These are phyloP conservation scores for Burhinus oedicnemus DNA, from an alignment of 2,113 vertebrate genomes.

Conservation along the genomic window DNA sequence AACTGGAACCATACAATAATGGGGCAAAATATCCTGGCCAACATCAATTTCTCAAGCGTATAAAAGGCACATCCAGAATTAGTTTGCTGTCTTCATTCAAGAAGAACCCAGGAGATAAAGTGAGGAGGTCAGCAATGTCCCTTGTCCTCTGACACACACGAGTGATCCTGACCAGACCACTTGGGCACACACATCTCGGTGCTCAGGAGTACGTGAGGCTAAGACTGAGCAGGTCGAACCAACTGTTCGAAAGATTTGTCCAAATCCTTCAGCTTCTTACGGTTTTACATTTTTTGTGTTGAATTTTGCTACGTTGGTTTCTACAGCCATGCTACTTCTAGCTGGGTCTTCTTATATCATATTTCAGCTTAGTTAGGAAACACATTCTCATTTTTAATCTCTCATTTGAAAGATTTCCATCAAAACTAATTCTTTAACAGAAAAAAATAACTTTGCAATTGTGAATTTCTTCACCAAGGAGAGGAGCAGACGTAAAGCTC, in stretches of 20 bases:
- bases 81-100: neutral
- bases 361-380: neutral
- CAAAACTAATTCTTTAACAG: neutral
- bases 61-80: neutral
- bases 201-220: neutral
- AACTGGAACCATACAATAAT: neutral
- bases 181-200: neutral
- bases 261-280: neutral
- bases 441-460: neutral
- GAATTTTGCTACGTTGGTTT: neutral
- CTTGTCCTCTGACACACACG: neutral
- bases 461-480: neutral
- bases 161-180: neutral
- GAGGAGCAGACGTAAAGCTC: neutral
- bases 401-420: neutral
- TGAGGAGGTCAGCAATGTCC: neutral
- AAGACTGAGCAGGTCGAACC: neutral
- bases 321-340: neutral
- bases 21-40: neutral
- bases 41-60: neutral
- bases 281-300: neutral
- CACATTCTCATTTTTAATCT: neutral
- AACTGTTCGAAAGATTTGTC: neutral
- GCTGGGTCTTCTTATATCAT: neutral
- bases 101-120: neutral